Evolutionary conservation across 2,888 invertebrate genomes (phyloP).

Genomic region (Ophion ellenae): DNA sequence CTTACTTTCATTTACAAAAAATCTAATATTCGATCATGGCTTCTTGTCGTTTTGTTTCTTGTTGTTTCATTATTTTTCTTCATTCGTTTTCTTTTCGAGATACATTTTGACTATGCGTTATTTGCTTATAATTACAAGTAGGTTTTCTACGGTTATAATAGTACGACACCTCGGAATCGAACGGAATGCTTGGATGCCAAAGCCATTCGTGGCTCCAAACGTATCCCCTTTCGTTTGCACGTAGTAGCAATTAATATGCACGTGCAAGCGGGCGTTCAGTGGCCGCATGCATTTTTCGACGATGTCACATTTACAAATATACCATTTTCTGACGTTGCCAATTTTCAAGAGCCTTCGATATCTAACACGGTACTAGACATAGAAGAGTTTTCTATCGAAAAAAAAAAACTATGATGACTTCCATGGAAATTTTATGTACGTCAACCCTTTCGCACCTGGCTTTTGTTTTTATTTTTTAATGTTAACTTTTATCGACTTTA

Average conservation of each 20-base stretch:
- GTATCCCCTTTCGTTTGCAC: constrained; percentile 51
- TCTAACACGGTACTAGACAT: no score
- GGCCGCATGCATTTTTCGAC: constrained; percentile 19
- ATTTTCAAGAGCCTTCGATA: not conserved
- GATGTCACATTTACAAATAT: constrained; percentile 3
- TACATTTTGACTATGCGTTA: constrained; percentile 70
- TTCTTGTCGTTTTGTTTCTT: constrained; percentile 50
- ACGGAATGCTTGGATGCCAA: constrained; percentile 76
- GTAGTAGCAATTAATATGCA: constrained; percentile 35
- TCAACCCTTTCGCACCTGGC: not conserved
- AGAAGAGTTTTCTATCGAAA: not conserved
- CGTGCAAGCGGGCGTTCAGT: constrained; percentile 68
- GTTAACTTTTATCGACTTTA: no score
- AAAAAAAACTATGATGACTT: not conserved
- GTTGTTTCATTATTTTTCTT: constrained; percentile 38
- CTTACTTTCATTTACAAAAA: constrained; percentile 80
- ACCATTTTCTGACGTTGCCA: not conserved
- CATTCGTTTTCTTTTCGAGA: constrained; percentile 40
- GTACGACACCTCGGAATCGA: constrained; percentile 76
- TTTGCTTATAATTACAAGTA: constrained; percentile 72
- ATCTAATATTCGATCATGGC: constrained; percentile 71
- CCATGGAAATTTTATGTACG: no score
- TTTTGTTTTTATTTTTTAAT: not conserved
- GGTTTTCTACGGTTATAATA: constrained; percentile 72
- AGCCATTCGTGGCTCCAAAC: constrained; percentile 67